Conservation (phyloP, 2,888 invertebrate genomes). For the Tachystola acroxantha region DNA sequence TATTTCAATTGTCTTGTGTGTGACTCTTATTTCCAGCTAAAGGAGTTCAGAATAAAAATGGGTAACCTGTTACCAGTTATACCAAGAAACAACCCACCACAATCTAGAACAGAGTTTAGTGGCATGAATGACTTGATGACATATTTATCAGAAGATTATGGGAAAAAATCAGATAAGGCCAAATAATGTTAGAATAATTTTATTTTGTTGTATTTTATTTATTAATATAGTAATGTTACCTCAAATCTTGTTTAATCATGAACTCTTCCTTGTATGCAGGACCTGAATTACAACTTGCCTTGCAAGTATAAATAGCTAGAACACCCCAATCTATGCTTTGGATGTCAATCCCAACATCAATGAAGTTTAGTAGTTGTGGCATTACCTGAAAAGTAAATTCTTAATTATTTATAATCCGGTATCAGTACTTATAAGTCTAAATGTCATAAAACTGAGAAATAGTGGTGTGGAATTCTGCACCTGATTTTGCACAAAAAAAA, state of each 20-base stretch:
- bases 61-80: conserved; percentile 86
- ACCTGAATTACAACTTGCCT: conserved; percentile 83
- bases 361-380: conserved; percentile 87
- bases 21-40: conserved; percentile 72
- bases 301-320: conserved; percentile 91
- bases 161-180: conserved; percentile 41
- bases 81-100: conserved; percentile 87
- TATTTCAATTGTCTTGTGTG: too few relatives aligned
- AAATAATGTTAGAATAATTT: conserved; percentile 21
- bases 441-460: too few relatives aligned
- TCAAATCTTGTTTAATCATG: conserved; percentile 91
- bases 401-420: too few relatives aligned
- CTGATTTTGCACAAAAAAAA: too few relatives aligned
- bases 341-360: conserved; percentile 80
- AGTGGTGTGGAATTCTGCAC: too few relatives aligned
- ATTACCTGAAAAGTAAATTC: conserved; percentile 49
- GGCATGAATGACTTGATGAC: conserved; percentile 90
- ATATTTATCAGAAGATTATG: conserved; percentile 82
- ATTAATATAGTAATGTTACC: conserved; percentile 31
- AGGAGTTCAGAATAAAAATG: conserved; percentile 90
- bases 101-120: conserved; percentile 91
- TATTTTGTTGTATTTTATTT: conserved; percentile 11
- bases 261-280: conserved; percentile 86
- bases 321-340: conserved; percentile 93
- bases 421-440: too few relatives aligned